A percentile compares a stretch with the other conserved stretches of the same genome.
phyloP scores from a whole-genome alignment of 2,113 vertebrate genomes.

The Oncorhynchus masou region DNA sequence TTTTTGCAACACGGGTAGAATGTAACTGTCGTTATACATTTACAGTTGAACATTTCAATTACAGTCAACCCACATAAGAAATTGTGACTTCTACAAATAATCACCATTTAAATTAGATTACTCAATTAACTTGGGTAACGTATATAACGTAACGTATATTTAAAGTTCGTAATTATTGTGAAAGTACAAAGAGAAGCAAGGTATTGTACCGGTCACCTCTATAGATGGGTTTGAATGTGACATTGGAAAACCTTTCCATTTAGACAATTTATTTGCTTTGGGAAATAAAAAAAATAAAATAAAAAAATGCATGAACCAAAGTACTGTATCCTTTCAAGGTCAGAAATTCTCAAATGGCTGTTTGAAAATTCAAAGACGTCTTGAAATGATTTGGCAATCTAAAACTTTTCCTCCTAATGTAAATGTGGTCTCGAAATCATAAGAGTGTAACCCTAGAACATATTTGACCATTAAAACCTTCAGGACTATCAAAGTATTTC shows the following conservation, averaged over 20 bases:
- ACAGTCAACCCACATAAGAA: background rate
- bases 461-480: background rate
- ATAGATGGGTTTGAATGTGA: background rate
- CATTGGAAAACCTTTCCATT: background rate
- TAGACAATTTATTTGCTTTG: background rate
- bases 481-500: background rate
- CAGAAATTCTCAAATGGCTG: background rate
- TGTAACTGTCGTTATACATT: background rate
- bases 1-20: conserved; percentile 36
- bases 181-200: background rate
- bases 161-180: background rate
- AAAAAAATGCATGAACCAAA: background rate
- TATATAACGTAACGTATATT: background rate
- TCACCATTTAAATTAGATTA: background rate
- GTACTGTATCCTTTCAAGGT: background rate
- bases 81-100: background rate
- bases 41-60: background rate
- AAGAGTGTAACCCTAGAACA: background rate
- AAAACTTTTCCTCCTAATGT: background rate
- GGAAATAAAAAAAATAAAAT: background rate
- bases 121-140: too few species aligned
- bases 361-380: background rate
- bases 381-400: background rate
- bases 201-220: background rate
- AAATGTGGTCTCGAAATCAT: background rate